phyloP scores from a whole-genome alignment of 2,113 vertebrate genomes.

The Mola mola region DNA sequence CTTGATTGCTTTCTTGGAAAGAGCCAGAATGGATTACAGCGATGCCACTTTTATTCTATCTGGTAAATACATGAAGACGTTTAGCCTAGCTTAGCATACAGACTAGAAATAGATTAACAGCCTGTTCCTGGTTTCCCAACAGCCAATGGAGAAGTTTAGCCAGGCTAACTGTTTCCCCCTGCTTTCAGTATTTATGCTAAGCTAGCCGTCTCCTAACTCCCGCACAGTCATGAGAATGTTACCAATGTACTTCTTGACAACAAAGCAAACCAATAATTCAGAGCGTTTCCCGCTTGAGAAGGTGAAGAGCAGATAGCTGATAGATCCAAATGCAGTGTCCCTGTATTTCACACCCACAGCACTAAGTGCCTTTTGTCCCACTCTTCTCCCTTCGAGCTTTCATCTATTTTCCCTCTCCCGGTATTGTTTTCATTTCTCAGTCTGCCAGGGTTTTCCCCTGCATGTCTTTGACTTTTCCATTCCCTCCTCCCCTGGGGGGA shows the following conservation, averaged over 20 bases:
- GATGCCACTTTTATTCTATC: too few species aligned
- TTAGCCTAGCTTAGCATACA: too few species aligned
- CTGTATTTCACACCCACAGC: conserved; percentile 57
- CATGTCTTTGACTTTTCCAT: conserved; percentile 80
- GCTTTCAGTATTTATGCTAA: conserved; percentile 13
- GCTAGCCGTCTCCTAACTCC: background rate
- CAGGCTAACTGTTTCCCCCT: background rate
- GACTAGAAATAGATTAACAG: too few species aligned
- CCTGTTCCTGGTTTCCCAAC: too few species aligned
- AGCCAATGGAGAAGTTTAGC: too few species aligned
- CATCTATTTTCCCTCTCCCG: conserved; percentile 68
- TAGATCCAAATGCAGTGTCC: conserved; percentile 18
- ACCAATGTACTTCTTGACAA: background rate
- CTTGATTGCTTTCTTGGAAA: too few species aligned
- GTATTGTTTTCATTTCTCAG: conserved; percentile 81
- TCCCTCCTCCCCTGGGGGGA: conserved; percentile 68
- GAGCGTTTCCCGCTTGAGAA: background rate
- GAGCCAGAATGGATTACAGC: too few species aligned
- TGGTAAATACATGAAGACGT: too few species aligned
- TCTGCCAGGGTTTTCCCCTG: conserved; percentile 79
- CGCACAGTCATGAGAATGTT: background rate
- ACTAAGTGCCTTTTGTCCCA: conserved; percentile 55
- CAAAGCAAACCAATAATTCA: background rate
- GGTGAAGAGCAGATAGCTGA: conserved; percentile 1
- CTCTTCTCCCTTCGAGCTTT: conserved; percentile 66